Conservation (phyloP, 2,113 vertebrate species). For the Tricholaema leucomelas region DNA sequence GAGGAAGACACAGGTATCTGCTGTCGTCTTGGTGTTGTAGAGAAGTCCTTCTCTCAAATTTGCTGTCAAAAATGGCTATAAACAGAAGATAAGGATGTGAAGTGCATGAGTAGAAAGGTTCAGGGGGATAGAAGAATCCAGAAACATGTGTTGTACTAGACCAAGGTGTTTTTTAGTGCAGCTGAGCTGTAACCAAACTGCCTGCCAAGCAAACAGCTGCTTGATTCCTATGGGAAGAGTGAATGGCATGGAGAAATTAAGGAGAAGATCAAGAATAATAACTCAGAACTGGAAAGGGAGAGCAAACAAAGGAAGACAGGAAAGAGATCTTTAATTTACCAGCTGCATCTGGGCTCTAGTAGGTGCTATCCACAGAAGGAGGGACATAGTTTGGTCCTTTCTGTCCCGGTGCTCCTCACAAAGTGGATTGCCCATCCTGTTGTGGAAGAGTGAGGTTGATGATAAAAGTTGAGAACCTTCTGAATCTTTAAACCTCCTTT, state of each 20-base stretch:
- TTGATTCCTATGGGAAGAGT: background rate
- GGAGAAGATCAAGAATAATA: background rate
- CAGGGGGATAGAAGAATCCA: background rate
- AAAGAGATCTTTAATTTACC: background rate
- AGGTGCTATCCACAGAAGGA: background rate
- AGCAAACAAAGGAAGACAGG: background rate
- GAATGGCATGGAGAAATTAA: background rate
- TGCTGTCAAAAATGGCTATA: background rate
- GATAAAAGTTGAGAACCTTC: background rate
- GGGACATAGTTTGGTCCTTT: background rate
- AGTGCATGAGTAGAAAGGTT: background rate
- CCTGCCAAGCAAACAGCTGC: background rate
- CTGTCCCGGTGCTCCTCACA: background rate
- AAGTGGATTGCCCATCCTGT: background rate
- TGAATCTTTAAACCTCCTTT: background rate
- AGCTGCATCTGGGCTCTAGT: background rate
- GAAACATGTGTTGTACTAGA: background rate
- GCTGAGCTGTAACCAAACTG: background rate
- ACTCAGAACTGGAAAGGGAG: background rate
- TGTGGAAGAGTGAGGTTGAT: background rate
- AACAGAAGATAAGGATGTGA: background rate
- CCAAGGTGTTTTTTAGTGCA: background rate
- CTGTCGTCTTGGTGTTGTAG: background rate
- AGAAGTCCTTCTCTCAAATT: background rate
- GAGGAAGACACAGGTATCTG: background rate